phyloP scores from a whole-genome alignment of 2,888 invertebrate genomes.

The Anagyrus pseudococci region DNA sequence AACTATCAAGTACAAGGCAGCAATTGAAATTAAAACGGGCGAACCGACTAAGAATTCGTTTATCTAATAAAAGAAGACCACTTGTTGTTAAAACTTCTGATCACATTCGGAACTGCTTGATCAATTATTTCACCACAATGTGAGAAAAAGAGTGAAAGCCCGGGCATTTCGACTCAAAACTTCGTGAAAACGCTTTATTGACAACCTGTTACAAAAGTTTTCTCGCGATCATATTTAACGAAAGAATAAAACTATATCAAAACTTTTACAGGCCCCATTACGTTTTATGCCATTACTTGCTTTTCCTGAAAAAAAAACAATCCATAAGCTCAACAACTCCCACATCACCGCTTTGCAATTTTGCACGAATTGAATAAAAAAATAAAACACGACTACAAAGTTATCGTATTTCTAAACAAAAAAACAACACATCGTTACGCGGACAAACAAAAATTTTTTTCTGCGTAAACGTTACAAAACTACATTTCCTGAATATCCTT shows the following conservation, averaged over 20 bases:
- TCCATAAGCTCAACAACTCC: no score
- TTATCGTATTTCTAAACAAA: no score
- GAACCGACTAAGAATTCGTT: no score
- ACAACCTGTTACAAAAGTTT: constrained; percentile 28
- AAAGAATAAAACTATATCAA: constrained; percentile 5
- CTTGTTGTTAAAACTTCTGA: constrained; percentile 5
- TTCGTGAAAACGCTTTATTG: constrained; percentile 21
- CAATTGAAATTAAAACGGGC: background rate
- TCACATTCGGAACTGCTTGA: constrained; percentile 5
- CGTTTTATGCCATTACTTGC: no score
- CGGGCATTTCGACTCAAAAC: constrained; percentile 15
- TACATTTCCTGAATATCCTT: no score
- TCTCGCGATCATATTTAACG: constrained; percentile 1
- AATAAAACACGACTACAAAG: no score
- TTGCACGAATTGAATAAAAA: no score
- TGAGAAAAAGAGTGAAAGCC: no score
- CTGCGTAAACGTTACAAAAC: background rate
- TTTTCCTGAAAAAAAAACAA: background rate
- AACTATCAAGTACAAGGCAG: background rate
- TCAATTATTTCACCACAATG: constrained; percentile 23
- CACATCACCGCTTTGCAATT: no score
- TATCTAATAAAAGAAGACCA: background rate
- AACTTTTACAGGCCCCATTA: constrained; percentile 3
- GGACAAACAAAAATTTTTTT: no score
- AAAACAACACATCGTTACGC: background rate